Conservation (phyloP, 2,113 vertebrate species). For the Cyanocitta stelleri region DNA sequence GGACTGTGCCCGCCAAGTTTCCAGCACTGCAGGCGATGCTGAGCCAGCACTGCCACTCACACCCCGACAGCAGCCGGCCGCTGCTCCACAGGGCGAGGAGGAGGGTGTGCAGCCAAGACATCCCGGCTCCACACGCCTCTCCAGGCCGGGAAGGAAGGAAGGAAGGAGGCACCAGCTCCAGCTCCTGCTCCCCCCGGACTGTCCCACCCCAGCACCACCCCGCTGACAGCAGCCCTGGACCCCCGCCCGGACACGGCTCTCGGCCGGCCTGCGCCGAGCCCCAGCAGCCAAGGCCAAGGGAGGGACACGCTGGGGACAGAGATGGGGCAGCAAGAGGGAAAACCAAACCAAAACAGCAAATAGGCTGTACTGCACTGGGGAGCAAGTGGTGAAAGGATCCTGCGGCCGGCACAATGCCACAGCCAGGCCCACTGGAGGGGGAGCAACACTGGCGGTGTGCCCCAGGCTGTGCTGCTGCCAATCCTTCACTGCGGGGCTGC, state of each 20-base stretch:
- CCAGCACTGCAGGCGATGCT: background rate
- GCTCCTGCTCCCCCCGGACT: background rate
- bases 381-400: background rate
- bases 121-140: background rate
- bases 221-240: background rate
- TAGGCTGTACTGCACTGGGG: background rate
- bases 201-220: background rate
- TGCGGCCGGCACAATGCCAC: background rate
- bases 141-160: constrained; percentile 46
- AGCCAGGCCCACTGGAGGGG: background rate
- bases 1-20: constrained; percentile 55
- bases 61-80: background rate
- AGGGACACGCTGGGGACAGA: background rate
- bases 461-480: background rate
- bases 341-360: background rate
- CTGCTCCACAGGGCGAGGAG: background rate
- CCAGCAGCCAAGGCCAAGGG: background rate
- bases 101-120: constrained; percentile 42
- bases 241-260: background rate
- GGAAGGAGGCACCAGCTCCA: constrained; percentile 31
- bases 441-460: accelerated
- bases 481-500: background rate
- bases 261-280: accelerated
- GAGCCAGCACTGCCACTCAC: background rate
- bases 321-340: background rate